These are phyloP conservation scores for Onchidella celtica DNA, from an alignment of 2,888 invertebrate genomes.

Conservation along the genomic window DNA sequence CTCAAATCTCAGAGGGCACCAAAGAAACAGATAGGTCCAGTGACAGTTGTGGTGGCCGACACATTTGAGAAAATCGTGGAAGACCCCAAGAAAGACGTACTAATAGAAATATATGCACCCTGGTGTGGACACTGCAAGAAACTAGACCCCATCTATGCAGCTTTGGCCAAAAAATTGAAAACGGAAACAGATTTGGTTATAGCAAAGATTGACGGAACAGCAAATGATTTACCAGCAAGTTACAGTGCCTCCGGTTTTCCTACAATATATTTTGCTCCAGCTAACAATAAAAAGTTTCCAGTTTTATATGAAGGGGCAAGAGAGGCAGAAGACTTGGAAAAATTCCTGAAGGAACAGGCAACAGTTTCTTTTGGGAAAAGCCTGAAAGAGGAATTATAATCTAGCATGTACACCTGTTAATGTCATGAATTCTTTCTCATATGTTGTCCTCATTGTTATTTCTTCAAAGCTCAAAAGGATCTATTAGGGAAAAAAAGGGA, in stretches of 20 bases:
- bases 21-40: conserved; percentile 81
- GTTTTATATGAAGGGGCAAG: conserved; percentile 79
- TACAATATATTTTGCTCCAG: conserved; percentile 81
- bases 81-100: conserved; percentile 82
- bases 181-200: conserved; percentile 75
- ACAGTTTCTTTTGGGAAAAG: conserved; percentile 66
- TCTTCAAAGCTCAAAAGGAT: too few species aligned
- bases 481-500: too few species aligned
- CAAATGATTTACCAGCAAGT: conserved; percentile 81
- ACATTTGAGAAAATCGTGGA: conserved; percentile 82
- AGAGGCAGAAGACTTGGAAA: conserved; percentile 74
- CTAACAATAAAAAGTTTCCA: conserved; percentile 77
- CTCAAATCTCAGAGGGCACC: conserved; percentile 83
- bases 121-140: conserved; percentile 84
- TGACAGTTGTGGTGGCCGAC: conserved; percentile 82
- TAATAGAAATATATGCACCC: conserved; percentile 84
- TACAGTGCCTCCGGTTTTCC: conserved; percentile 81
- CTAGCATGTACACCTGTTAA: neutral
- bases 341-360: conserved; percentile 75
- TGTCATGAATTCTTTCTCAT: too few species aligned
- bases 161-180: conserved; percentile 78
- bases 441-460: too few species aligned
- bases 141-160: conserved; percentile 82
- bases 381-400: conserved; percentile 72
- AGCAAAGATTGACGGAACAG: conserved; percentile 81